Evolutionary conservation across 2,888 invertebrate species (phyloP).

Genomic region (Azorinus chamasolen): DNA sequence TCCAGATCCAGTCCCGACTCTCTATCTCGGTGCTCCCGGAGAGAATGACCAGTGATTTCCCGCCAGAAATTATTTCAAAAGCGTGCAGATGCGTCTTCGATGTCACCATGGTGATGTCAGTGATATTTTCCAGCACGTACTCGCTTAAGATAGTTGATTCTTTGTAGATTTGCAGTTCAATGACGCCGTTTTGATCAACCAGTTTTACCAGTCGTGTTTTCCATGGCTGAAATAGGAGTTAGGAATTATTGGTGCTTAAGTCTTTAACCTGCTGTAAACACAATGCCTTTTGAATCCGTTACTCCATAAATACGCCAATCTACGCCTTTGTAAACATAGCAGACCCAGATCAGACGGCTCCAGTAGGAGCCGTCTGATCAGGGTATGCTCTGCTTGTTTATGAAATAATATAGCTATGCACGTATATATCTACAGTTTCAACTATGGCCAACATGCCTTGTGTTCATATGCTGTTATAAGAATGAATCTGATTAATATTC

Average conservation of each 20-base stretch:
- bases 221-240: constrained; percentile 73
- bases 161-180: constrained; percentile 26
- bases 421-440: no score
- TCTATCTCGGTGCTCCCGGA: constrained; percentile 70
- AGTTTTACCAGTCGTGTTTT: constrained; percentile 72
- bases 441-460: no score
- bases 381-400: no score
- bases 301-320: no score
- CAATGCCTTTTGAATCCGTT: no score
- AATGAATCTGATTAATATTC: no score
- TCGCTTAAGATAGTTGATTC: constrained; percentile 16
- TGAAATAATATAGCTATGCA: no score
- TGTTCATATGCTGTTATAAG: no score
- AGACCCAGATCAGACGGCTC: no score
- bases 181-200: constrained; percentile 50
- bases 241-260: background rate
- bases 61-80: constrained; percentile 73
- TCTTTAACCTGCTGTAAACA: background rate
- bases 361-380: no score
- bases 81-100: constrained; percentile 78
- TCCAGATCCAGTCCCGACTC: constrained; percentile 75
- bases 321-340: no score
- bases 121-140: constrained; percentile 72
- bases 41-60: constrained; percentile 67
- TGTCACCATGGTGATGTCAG: constrained; percentile 66